Evolutionary conservation across 2,797 vertebrate genomes (phyloP), one percentile per base, ranked within the genome.

Genomic region (Trichosurus vulpecula): DNA sequence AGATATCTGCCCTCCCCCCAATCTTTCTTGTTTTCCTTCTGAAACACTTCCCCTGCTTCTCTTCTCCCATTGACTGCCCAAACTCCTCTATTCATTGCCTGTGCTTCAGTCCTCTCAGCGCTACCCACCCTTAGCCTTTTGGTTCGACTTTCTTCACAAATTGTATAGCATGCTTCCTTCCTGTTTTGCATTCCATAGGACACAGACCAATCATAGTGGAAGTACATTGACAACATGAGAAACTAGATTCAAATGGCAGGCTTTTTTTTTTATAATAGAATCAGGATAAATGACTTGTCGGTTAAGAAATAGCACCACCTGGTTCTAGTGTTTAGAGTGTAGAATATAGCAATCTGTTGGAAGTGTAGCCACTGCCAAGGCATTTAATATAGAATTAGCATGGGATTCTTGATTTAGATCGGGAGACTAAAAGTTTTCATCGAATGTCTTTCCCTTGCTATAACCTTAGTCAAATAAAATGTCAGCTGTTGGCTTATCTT

Each of bases 11-110:
- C 29, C 91, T 94, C 90, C 95, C 91, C 16, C 0, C 47, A 81
- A 93, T 95, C 96, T 97, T 95, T 93, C 95, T 97, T 97, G 95
- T 97, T 97, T 96, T 97, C 51, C 96, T 96, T 95, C 66, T 89
- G n/a, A 0, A 57, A 52, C 35, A 52, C 94, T 97, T 97, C 98
- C 97, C 95, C 92, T 95, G 94, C 92, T 81, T 56, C 94, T 97
- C 0, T 91, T 93, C 92, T 56, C 94, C 95, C 95, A 96, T 95
- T 92, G 55, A 96, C 96, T 95, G 96, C 94, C 92, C 61, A n/a
- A n/a, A n/a, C 95, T 90, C 10, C 96, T 96, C 92, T 55, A 51
- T 87, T 41, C 19, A 35, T 12, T 54, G 90, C 53, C 22, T 53
- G 6, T 25, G 1, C 90, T n/a, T 31, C 19, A 53, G 30, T 90